Base-by-base conservation (phyloP, 2,888 invertebrate genomes). In the Eupeodes luniger region DNA sequence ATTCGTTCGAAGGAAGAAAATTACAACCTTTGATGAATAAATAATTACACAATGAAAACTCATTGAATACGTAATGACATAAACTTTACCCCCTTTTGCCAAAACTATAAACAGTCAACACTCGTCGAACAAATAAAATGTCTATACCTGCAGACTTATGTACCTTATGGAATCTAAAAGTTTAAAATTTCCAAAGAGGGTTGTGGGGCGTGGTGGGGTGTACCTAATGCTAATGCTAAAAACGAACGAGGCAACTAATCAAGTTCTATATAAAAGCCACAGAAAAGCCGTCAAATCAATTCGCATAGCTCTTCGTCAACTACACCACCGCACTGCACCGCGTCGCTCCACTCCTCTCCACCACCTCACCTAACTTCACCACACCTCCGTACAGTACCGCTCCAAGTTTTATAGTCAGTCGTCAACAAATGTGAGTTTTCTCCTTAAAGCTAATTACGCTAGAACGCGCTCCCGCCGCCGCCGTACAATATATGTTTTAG, bases 221-320 rank as follows among this genome's bases (percentile, higher is more conserved):
- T 27, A 5, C 47, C 47, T 47, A 47, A 5, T 5, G 2, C 34
- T 44, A 27, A 27, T 27, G 27, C 27, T 27, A 27, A 27, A 27
- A 27, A 19, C 55, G 51, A 81, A 40, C 62, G 44, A 47, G 55
- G 34, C 34, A 77, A 74, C 83, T 78, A 78, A 77, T 78, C 83
- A 72, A 19, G 72, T 74, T 47, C 75, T 51, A 67, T n/a, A 55
- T 53, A 12, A 75, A 81, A 81, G 36, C 74, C 67, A 61, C 83
- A 61, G 74, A 79, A 79, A 84, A 67, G 59, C 79, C 74, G 72
- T 84, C 53, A 81, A 84, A 79, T 83, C 53, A 74, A 55, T 67
- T 49, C 82, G 16, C 62, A 40, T 59, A 16, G 59, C 19, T 10
- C 66, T 11, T 27, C 64, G 44, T 55, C 19, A 16, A 36, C 47